Evolutionary conservation across 1,140 invertebrate species (phyloP).

Genomic region (Aradophagus sp.): DNA sequence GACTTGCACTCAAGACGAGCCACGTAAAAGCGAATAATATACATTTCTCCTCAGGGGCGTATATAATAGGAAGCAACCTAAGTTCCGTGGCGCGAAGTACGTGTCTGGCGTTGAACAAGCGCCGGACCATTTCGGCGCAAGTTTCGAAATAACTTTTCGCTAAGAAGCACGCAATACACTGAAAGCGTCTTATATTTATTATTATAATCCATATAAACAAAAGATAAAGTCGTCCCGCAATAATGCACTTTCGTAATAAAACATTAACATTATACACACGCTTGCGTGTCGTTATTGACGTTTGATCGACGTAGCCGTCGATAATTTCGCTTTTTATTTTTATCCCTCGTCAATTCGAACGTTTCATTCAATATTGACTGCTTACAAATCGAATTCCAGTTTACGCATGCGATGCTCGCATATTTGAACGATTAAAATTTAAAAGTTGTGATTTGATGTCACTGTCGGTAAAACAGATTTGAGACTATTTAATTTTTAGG

Average conservation of each 20-base stretch:
- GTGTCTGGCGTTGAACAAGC: slow-evolving; percentile 35
- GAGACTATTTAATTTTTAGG: too few species aligned
- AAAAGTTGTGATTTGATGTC: too few species aligned
- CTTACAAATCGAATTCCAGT: too few species aligned
- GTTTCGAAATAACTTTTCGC: slow-evolving; percentile 43
- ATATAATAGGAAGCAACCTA: slow-evolving; percentile 42
- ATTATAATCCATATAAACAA: slow-evolving; percentile 50
- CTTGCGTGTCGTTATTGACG: slow-evolving; percentile 7
- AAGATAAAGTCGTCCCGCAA: slow-evolving; percentile 39
- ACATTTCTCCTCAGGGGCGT: slow-evolving; percentile 50
- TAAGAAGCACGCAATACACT: slow-evolving; percentile 31
- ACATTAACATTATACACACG: slow-evolving; percentile 8
- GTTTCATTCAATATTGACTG: too few species aligned
- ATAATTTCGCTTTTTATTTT: too few species aligned
- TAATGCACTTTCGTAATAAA: slow-evolving; percentile 48
- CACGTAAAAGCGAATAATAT: slow-evolving; percentile 53
- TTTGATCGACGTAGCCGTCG: too few species aligned
- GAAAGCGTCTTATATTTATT: slow-evolving; percentile 44
- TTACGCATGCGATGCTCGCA: too few species aligned
- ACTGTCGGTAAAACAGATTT: too few species aligned
- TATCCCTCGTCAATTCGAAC: too few species aligned
- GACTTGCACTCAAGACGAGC: slow-evolving; percentile 42
- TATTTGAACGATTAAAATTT: too few species aligned
- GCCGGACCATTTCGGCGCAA: slow-evolving; percentile 34
- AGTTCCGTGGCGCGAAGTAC: slow-evolving; percentile 43